Percentiles rank a stretch among this genome's conserved stretches.
These are phyloP conservation scores for Bombyx mandarina DNA, from an alignment of 1,140 invertebrate species.

Conservation along the genomic window DNA sequence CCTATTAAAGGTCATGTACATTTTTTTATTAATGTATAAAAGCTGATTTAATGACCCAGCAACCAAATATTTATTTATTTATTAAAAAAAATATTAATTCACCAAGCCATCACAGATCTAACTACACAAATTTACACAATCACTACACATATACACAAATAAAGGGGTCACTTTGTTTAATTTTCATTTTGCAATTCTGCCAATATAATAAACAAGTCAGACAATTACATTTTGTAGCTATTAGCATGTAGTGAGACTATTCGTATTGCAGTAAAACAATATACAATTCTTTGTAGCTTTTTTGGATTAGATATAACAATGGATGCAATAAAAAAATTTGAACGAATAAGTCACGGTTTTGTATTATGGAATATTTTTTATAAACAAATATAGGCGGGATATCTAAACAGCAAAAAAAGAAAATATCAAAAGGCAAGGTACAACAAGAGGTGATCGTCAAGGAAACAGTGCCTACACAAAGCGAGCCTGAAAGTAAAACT, in stretches of 20 bases:
- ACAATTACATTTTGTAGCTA: too few relatives aligned
- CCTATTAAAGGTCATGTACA: constrained; percentile 32
- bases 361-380: too few relatives aligned
- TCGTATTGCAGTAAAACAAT: too few relatives aligned
- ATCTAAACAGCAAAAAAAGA: constrained; percentile 47
- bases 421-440: constrained; percentile 59
- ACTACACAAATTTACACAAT: not conserved
- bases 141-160: too few relatives aligned
- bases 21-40: not conserved
- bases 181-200: constrained; percentile 1
- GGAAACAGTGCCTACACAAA: constrained; percentile 11
- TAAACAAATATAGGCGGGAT: not conserved
- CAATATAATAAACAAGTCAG: not conserved
- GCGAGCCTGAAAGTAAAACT: constrained; percentile 39
- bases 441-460: constrained; percentile 39
- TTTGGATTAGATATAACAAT: too few relatives aligned
- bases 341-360: too few relatives aligned
- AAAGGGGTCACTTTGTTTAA: not conserved
- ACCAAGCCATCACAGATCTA: not conserved
- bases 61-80: too few relatives aligned
- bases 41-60: too few relatives aligned
- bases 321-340: too few relatives aligned
- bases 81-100: not conserved
- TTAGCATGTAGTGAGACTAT: too few relatives aligned
- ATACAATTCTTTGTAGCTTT: too few relatives aligned